Conservation (phyloP, 2,888 invertebrate species). For the Ormia ochracea region DNA sequence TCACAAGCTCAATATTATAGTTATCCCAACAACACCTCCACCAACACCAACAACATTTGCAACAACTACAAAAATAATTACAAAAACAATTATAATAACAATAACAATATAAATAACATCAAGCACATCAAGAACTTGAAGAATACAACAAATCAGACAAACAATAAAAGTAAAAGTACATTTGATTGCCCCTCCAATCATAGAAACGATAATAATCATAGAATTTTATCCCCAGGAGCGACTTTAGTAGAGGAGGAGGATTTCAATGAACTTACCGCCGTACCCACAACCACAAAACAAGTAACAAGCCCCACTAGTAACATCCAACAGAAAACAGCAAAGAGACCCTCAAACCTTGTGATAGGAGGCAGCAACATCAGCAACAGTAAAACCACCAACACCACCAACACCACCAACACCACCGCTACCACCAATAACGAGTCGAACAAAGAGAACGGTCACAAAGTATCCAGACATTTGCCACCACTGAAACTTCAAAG, state of each 20-base stretch:
- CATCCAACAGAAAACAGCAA: conserved; percentile 14
- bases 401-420: background rate
- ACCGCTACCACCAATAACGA: conserved; percentile 25
- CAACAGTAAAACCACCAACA: conserved; percentile 4
- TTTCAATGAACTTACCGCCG: conserved; percentile 71
- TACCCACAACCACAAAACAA: conserved; percentile 49
- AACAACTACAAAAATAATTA: conserved; percentile 37
- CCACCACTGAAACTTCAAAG: conserved; percentile 62
- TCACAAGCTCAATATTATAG: conserved; percentile 57
- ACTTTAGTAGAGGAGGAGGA: conserved; percentile 74
- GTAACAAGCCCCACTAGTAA: background rate
- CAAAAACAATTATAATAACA: conserved; percentile 23
- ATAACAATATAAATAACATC: conserved; percentile 63
- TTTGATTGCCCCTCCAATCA: conserved; percentile 57
- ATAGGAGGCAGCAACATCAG: conserved; percentile 6
- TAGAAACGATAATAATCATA: conserved; percentile 67
- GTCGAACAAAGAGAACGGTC: conserved; percentile 37
- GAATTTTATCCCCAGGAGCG: conserved; percentile 74
- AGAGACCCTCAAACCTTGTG: background rate
- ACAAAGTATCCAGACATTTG: conserved; percentile 57
- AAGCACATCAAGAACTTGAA: conserved; percentile 63
- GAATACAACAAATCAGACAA: conserved; percentile 66
- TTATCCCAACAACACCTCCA: conserved; percentile 39
- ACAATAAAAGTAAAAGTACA: conserved; percentile 65
- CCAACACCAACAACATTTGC: conserved; percentile 32